Base-by-base conservation (phyloP, 2,113 vertebrate species). In the Alligator sinensis region DNA sequence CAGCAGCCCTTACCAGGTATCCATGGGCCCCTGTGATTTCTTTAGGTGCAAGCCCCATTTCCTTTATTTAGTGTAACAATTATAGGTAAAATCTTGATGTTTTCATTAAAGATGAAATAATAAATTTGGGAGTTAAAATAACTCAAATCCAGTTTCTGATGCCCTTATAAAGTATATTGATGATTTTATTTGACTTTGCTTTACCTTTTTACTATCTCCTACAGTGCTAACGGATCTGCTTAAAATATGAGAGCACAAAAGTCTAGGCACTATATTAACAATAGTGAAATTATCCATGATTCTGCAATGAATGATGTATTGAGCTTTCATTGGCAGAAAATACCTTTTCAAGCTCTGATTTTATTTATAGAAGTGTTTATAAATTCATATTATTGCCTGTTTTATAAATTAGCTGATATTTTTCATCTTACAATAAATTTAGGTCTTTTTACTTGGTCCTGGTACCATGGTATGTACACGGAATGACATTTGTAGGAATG, bases 1-100 rank as follows among this genome's bases (percentile, higher is more conserved):
- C 98, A 98, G 47, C 95, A 97, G 55, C 98, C 98, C 76, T 98
- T 99, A 89, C 97, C 99, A 98, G 99, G 99, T 99, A 98, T 79
- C 64, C 77, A 76, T 10, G 28, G 10, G 64, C 17, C 64, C 80
- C 21, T 90, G 28, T 47, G 17, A 4, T 90, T 89, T 77, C 59
- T 90, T 81, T 38, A 62, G n/a, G 62, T 62, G 82, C 34, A 91
- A 54, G 5, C 5, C 7, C 38, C 3, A 34, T 78, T 63, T 64
- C 78, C 3, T 34, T n/a, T 82, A 6, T 55, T 93, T 76, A 34
- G 28, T 47, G 15, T 27, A 5, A 30, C 18, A 24, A 18, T 78
- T 70, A 21, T 5, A 2, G 15, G 34, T 3, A 2, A n/a, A 74
- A 76, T 93, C 58, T 90, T 90, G 59, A 19, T 88, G 28, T 28